A percentile compares a stretch with the other conserved stretches of the same genome.
Conservation (phyloP, 2,797 vertebrate species). For the Pangasius macronema region DNA sequence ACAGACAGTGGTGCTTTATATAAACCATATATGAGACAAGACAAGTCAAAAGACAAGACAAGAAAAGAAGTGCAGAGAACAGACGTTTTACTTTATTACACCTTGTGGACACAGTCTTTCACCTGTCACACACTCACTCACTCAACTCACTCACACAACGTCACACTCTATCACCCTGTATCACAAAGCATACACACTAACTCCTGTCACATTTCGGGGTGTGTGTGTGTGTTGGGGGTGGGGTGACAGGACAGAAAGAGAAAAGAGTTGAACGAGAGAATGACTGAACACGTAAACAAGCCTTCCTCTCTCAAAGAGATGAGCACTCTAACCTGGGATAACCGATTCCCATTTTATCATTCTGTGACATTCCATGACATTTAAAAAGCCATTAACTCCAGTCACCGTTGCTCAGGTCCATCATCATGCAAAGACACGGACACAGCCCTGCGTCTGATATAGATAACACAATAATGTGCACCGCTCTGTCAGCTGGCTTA, state of each 20-base stretch:
- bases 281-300: conserved; percentile 31
- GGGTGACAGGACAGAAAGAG: conserved; percentile 53
- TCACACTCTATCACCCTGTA: conserved; percentile 14
- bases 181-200: conserved; percentile 16
- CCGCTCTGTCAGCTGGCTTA: conserved; percentile 48
- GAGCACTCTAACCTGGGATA: conserved; percentile 80
- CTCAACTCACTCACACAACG: background rate
- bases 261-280: conserved; percentile 38
- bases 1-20: background rate
- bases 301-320: conserved; percentile 52
- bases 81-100: conserved; percentile 11
- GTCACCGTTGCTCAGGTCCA: conserved; percentile 73
- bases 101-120: conserved; percentile 29
- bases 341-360: conserved; percentile 83
- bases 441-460: conserved; percentile 47
- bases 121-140: conserved; percentile 12
- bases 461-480: conserved; percentile 60
- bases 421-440: conserved; percentile 52
- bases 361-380: conserved; percentile 84
- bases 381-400: conserved; percentile 84
- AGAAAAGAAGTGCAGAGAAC: conserved; percentile 1
- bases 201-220: conserved; percentile 9
- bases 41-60: background rate
- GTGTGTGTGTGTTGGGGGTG: conserved; percentile 9
- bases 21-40: conserved; percentile 5